Base-by-base conservation (phyloP, 2,888 invertebrate genomes). In the Lasioglossum oenotherae region DNA sequence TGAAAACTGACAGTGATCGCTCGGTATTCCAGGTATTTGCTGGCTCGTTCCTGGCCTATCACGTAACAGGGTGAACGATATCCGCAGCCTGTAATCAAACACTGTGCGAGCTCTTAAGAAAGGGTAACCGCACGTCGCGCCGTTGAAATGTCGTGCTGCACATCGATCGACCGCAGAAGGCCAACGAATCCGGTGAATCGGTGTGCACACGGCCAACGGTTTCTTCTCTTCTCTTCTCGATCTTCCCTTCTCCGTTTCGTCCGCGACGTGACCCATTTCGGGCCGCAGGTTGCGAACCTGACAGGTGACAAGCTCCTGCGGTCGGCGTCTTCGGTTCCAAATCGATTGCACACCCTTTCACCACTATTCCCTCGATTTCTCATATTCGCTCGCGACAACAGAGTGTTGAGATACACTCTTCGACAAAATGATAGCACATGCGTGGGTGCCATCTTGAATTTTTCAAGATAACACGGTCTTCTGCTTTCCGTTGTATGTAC, bases 71-170 rank as follows among this genome's bases (percentile, higher is more conserved):
- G 82, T 81, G 88, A 82, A 81, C 82, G 81, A 82, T 88, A 87
- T 79, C 84, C 84, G 53, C 72, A 53, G 74, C 71, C 78, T 90
- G 88, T 89, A 91, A 91, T 88, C 83, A 88, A 88, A 91, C 88
- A 90, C 80, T 84, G 85, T 84, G 80, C 84, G 86, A 74, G 85
- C 87, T 86, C 87, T 90, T 86, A 84, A 85, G 84, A 84, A 89
- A 85, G 84, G 80, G 84, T 89, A 85, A 91, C 91, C 89, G 82
- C 89, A 91, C 82, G 88, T 86, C 89, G 84, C 84, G 88, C 86
- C 86, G 85, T 67, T 89, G 87, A 87, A 89, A 81, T 81, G 83
- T 87, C 82, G 84, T 67, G 78, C 31, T n/a, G 60, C 81, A 57
- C 64, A 67, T 31, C 82, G 78, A 76, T 75, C 69, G 81, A 87